Conservation (phyloP, 1,140 invertebrate species). For the Branchinecta lynchi region DNA sequence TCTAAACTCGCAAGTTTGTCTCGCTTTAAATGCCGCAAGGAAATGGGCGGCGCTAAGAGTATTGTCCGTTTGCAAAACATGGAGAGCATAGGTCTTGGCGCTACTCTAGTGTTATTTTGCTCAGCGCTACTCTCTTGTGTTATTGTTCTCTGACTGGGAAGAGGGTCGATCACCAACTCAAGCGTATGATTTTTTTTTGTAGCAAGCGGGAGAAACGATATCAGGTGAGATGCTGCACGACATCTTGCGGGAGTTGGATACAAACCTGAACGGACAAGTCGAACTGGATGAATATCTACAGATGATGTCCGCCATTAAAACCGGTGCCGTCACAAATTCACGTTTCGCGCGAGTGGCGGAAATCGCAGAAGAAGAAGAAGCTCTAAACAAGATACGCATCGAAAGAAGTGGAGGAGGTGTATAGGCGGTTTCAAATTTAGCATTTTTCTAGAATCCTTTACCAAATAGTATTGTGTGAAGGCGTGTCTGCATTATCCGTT, state of each 20-base stretch:
- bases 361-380: slow-evolving; percentile 53
- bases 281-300: slow-evolving; percentile 97
- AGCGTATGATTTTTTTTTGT: slow-evolving; percentile 29
- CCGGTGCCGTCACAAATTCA: slow-evolving; percentile 72
- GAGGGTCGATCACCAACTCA: no score
- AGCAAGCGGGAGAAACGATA: slow-evolving; percentile 80
- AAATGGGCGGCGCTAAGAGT: no score
- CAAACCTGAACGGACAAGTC: slow-evolving; percentile 98
- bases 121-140: not conserved
- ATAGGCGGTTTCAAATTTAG: slow-evolving; percentile 34
- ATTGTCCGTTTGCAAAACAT: no score
- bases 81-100: no score
- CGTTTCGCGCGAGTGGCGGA: slow-evolving; percentile 81
- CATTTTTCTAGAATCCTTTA: not conserved
- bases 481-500: no score
- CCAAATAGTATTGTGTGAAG: no score
- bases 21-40: no score
- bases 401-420: slow-evolving; percentile 86
- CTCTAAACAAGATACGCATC: slow-evolving; percentile 61
- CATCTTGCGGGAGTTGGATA: slow-evolving; percentile 92
- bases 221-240: slow-evolving; percentile 91
- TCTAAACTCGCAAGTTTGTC: no score
- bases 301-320: slow-evolving; percentile 96
- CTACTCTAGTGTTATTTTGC: slow-evolving; percentile 9
- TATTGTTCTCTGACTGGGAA: slow-evolving; percentile 16